Base-by-base conservation (phyloP, 1,140 invertebrate species). In the Neotoxoptera formosana region DNA sequence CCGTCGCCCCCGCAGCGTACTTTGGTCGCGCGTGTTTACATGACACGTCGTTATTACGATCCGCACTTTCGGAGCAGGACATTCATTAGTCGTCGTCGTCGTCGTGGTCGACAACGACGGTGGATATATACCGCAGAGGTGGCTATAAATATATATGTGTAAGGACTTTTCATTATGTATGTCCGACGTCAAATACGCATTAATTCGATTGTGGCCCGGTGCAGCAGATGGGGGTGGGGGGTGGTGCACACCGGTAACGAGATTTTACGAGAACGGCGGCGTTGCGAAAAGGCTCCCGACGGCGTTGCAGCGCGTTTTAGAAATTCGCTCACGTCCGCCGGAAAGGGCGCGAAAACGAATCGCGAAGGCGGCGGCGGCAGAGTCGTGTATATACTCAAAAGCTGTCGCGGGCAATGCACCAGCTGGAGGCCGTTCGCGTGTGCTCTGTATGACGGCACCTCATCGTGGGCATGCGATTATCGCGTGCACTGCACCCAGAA, bases 81-180 rank as follows among this genome's bases (percentile, higher is more conserved):
- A 76, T 76, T 76, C 60, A 76, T 76, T 76, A 76, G 60, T 76
- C 60, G 60, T n/a, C 60, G 30, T n/a, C n/a, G n/a, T n/a, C 41
- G 41, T 4, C 4, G 41, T 41, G 41, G 41, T 41, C 41, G 41
- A 25, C 56, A 23, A 60, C 56, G 23, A 60, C 56, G 9, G 30
- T 67, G 17, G 20, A n/a, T 67, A 67, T n/a, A 56, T 56, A 17
- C 21, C 3, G 1, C 9, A 17, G 14, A n/a, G 11, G 30, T 34
- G n/a, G n/a, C 30, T 17, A 67, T 67, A 76, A 8, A 25, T 56
- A 56, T 53, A 41, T 41, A 41, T 41, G 41, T 60, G n/a, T 76
- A 76, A 76, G 60, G 60, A 76, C 60, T 76, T 76, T 76, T 76
- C 60, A 76, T 76, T 76, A 76, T 30, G 60, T 76, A 76, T 30